These are phyloP conservation scores for Apamea epomidion DNA, from an alignment of 2,888 invertebrate species.

Conservation along the genomic window DNA sequence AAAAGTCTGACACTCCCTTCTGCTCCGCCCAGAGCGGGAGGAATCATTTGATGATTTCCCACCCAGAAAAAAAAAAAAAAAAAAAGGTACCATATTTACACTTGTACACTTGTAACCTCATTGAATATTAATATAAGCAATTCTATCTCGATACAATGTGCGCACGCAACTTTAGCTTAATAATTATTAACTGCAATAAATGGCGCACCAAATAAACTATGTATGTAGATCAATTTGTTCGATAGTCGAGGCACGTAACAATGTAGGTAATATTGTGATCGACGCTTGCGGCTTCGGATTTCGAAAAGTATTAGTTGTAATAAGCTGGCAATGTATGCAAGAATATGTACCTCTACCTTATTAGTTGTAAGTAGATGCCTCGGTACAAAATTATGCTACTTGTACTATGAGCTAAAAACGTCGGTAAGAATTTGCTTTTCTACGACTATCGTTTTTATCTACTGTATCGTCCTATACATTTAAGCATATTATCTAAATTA, in stretches of 20 bases:
- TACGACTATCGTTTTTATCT: not conserved
- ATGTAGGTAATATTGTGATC: conserved; percentile 59
- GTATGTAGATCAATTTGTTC: conserved; percentile 69
- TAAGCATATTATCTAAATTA: not conserved
- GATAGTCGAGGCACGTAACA: conserved; percentile 66
- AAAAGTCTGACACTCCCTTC: too few relatives aligned
- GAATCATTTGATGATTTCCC: too few relatives aligned
- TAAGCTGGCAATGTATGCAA: conserved; percentile 22
- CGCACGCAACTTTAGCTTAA: conserved; percentile 59
- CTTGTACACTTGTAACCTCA: conserved; percentile 55
- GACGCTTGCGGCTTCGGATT: conserved; percentile 54
- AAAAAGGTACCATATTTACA: conserved; percentile 25
- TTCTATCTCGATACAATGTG: conserved; percentile 60
- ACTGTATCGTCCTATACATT: not conserved
- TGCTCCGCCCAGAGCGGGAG: too few relatives aligned
- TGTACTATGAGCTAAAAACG: not conserved
- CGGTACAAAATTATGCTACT: not conserved
- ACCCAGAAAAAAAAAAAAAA: too few relatives aligned
- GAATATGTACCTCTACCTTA: conserved; percentile 18
- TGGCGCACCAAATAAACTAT: conserved; percentile 63
- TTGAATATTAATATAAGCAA: conserved; percentile 62
- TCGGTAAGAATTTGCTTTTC: not conserved
- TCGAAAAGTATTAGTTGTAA: conserved; percentile 59
- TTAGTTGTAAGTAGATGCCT: conserved; percentile 7
- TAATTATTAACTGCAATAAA: conserved; percentile 69